Evolutionary conservation across 2,797 vertebrate species (phyloP), one percentile per base, ranked within the genome.

Genomic region (Bovichtus variegatus): DNA sequence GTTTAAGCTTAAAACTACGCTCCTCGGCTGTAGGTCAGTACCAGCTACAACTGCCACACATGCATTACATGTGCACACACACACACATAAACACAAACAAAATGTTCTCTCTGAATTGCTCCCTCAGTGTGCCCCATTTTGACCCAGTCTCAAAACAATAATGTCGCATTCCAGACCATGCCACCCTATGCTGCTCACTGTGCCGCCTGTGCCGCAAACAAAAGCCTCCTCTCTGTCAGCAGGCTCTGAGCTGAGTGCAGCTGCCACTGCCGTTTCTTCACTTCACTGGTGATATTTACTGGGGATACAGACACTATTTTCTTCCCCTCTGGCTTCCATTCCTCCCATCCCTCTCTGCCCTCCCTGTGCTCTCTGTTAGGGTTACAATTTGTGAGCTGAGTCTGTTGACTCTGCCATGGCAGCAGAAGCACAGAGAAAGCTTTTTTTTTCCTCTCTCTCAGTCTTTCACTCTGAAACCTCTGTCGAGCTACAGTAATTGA

Each of bases 261-360:
- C 92, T 92, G 92, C 77, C 81, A 58, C 74, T 16, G 75, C 81
- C 27, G 73, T 89, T 77, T 68, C 76, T 77, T 75, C 79, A 66
- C 65, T 80, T 83, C 13, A 70, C 79, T 85, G 76, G 62, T 76
- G 68, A 46, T n/a, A 93, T 93, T 89, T 91, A 92, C 80, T 73
- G 70, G 60, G 43, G 71, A 78, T 74, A 90, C 81, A 85, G 76
- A 63, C 67, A 38, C 77, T 83, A 50, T 83, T 84, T 87, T 84
- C 66, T 71, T 27, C 44, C 54, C 49, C 57, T 74, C 67, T 51
- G 27, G 64, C 44, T 29, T 60, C 59, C 55, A 27, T 53, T 23
- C 27, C 68, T 31, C 60, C 58, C 41, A 9, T 19, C 64, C 54
- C 51, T 46, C 74, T 55, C 60, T 66, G 74, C 59, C 80, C 77